These are phyloP conservation scores for Himalopsyche tibetana DNA, from an alignment of 2,888 invertebrate genomes.

Conservation along the genomic window DNA sequence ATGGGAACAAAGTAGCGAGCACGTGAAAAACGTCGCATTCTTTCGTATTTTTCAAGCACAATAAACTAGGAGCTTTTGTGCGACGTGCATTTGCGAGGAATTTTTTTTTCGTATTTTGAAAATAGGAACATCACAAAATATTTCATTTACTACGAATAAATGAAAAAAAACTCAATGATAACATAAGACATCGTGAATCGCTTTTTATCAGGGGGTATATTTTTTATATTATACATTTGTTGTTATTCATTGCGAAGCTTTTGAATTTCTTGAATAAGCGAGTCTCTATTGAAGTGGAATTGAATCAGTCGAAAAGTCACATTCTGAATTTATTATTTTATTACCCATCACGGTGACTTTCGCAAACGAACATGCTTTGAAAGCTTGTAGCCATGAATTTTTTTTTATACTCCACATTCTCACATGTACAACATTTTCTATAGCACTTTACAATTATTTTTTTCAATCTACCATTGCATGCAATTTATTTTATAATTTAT, in stretches of 20 bases:
- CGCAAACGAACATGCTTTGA: slow-evolving; percentile 1
- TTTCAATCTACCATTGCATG: background rate
- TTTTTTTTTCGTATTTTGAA: no score
- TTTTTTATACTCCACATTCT: background rate
- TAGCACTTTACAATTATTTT: background rate
- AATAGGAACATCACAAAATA: no score
- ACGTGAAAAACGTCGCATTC: no score
- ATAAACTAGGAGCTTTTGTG: no score
- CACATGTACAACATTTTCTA: background rate
- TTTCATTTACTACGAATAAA: no score
- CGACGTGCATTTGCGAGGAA: no score
- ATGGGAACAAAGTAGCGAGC: no score
- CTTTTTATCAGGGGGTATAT: background rate
- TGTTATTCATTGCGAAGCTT: background rate
- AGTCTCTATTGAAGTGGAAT: background rate
- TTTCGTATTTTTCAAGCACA: no score
- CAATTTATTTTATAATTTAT: background rate
- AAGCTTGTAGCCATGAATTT: background rate
- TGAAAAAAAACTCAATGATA: no score
- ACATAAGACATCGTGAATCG: no score
- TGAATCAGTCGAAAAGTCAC: slow-evolving; percentile 3
- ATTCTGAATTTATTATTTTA: slow-evolving; percentile 38
- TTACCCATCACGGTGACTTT: slow-evolving; percentile 36
- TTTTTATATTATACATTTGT: background rate
- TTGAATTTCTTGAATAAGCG: background rate